Evolutionary conservation across 2,888 invertebrate species (phyloP), one percentile per base, ranked within the genome.

Genomic region (Alviniconcha strummeri): DNA sequence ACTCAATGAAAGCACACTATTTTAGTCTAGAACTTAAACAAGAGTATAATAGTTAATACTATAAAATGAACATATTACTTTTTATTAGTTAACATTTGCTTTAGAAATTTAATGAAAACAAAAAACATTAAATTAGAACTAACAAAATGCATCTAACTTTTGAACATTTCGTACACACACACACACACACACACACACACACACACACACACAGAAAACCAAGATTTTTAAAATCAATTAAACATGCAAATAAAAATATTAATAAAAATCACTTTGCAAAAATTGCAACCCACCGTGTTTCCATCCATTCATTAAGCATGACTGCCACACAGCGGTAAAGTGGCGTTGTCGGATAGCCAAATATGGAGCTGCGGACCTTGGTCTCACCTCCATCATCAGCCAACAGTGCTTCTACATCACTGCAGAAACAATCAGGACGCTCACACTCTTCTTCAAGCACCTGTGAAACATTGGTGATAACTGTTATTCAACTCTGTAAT

Each of bases 311-410:
- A 15, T 89, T 86, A 55, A 92, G 84, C 90, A 91, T 91, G 52
- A 85, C 85, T 7, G 89, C 89, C 64, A 92, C 84, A 80, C 92
- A 91, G 54, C 86, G 88, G 85, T 91, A 92, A 7, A 92, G 84
- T 3, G 92, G 92, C 80, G 90, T 88, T 19, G 90, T 88, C 11
- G 92, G 92, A 81, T 92, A 92, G 17, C 92, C 92, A 83, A 91
- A 76, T 56, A 92, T 91, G 8, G 88, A 84, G 79, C 85, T 80
- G 71, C 92, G 86, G 64, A 87, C 87, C 17, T 78, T 75, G 15
- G 57, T 79, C 13, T 86, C 85, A 6, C 84, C 82, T 57, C 79
- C 82, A 72, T 87, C 85, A 11, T 88, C 89, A 75, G 86, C 84
- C 54, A 89, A 81, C 74, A 91, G 81, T 11, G 90, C 74, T 75